Conservation (phyloP, 1,140 invertebrate genomes). For the Thrips palmi region DNA sequence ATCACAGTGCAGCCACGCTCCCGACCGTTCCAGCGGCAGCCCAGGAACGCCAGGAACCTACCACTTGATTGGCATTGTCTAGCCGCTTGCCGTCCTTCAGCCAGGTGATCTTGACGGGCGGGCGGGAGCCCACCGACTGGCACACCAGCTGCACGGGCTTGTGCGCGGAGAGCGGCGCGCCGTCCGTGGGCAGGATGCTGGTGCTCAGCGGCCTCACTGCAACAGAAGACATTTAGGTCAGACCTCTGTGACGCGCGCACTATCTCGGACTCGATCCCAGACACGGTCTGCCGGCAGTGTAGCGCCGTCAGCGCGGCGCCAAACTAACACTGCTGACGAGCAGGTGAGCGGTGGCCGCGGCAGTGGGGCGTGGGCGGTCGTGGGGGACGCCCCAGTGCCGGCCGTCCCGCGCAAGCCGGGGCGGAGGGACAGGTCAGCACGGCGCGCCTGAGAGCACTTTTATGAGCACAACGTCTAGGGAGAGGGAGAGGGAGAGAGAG, state of each 20-base stretch:
- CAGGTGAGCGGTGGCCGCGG: no score
- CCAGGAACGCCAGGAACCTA: conserved; percentile 24
- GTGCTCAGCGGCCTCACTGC: conserved; percentile 59
- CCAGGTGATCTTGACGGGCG: conserved; percentile 72
- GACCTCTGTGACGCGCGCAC: no score
- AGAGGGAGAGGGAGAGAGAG: conserved; percentile 2
- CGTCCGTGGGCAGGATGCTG: conserved; percentile 53
- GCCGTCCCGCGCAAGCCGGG: no score
- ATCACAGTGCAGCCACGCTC: no score
- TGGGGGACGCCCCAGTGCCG: no score
- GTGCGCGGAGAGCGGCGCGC: conserved; percentile 64
- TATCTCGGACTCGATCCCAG: no score
- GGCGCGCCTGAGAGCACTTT: background rate
- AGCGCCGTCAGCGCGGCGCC: no score
- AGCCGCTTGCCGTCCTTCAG: conserved; percentile 53
- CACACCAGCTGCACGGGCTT: conserved; percentile 60
- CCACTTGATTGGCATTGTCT: conserved; percentile 32
- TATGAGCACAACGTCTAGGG: background rate
- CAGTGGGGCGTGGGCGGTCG: no score
- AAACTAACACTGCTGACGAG: no score
- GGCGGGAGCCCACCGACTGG: conserved; percentile 63
- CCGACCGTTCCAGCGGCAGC: no score
- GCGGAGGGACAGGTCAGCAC: no score
- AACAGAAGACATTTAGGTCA: conserved; percentile 24
- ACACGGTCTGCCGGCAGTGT: no score